Percentiles rank a stretch among this genome's conserved stretches.
phyloP scores from a whole-genome alignment of 2,888 invertebrate species.

The Epicampocera succincta region DNA sequence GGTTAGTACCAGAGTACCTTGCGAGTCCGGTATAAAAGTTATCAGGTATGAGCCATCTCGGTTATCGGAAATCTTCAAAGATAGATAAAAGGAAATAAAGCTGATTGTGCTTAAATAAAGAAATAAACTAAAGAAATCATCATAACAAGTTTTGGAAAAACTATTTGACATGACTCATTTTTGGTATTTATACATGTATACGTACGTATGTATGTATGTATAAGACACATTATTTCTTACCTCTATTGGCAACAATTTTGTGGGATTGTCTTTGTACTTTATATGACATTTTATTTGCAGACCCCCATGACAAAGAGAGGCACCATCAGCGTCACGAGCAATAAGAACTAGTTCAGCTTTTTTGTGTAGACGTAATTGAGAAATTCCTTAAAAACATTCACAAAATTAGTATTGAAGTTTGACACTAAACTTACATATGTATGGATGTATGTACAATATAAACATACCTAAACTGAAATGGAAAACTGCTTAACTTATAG shows the following conservation, averaged over 20 bases:
- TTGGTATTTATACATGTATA: neutral
- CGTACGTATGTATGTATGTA: neutral
- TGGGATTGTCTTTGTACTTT: conserved; percentile 83
- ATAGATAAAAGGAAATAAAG: neutral
- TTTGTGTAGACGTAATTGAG: conserved; percentile 84
- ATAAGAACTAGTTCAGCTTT: conserved; percentile 85
- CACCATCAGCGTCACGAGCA: conserved; percentile 85
- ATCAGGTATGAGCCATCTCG: conserved; percentile 86
- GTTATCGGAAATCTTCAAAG: conserved; percentile 83
- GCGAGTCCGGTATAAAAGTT: conserved; percentile 84
- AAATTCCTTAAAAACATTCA: conserved; percentile 73
- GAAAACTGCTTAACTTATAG: too few species aligned
- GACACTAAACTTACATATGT: neutral
- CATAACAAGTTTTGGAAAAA: too few species aligned
- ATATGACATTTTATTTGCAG: conserved; percentile 84
- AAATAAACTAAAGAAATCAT: neutral
- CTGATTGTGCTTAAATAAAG: neutral
- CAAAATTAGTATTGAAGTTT: neutral
- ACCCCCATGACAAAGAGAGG: conserved; percentile 86
- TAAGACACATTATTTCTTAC: conserved; percentile 74
- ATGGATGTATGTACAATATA: too few species aligned
- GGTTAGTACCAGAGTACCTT: conserved; percentile 85
- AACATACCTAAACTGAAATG: too few species aligned
- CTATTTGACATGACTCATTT: too few species aligned
- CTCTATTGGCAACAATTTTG: conserved; percentile 82